Base-by-base conservation (phyloP, 1,140 invertebrate genomes). In the Oryzaephilus surinamensis region DNA sequence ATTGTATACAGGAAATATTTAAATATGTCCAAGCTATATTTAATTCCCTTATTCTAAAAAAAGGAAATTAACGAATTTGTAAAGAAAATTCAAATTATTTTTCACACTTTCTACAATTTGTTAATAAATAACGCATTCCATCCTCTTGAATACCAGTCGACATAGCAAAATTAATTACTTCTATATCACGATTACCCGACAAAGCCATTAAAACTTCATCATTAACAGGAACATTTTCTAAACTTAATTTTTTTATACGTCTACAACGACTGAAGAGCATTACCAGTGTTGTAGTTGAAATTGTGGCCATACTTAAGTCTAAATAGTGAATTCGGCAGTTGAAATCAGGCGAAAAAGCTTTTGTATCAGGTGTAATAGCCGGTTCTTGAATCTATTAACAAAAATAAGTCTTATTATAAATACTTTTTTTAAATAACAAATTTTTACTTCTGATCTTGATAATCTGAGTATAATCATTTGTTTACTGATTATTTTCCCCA, bases 11-110 rank as follows among this genome's bases (percentile, higher is more conserved):
- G 4, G 71, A 65, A 10, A 60, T 54, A 45, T 65, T 65, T n/a
- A 92, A 57, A 31, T 70, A 65, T 36, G 84, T 85, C 89, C 89
- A 94, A 0, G 78, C 77, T 38, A 92, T 58, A 64, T 92, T 91
- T 14, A 92, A 60, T 17, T 79, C 74, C 45, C 68, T 71, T 28
- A 90, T 63, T 35, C 80, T 86, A 54, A 46, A 68, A 65, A 28
- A 43, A 43, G 18, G 15, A 42, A 32, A 23, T 30, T 15, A 31
- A 26, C n/a, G 27, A 40, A 23, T 16, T 28, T 29, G 27, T 12
- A 45, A 38, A 13, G n/a, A 43, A 40, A 40, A 36, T 31, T 20
- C 21, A 28, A 21, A 32, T 15, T 7, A 20, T 29, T 8, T 31
- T 35, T 62, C 62, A 68, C 67, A 84, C 80, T 67, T 73, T 44